Conservation (phyloP, 2,797 vertebrate species). For the Pteropus rufus region DNA sequence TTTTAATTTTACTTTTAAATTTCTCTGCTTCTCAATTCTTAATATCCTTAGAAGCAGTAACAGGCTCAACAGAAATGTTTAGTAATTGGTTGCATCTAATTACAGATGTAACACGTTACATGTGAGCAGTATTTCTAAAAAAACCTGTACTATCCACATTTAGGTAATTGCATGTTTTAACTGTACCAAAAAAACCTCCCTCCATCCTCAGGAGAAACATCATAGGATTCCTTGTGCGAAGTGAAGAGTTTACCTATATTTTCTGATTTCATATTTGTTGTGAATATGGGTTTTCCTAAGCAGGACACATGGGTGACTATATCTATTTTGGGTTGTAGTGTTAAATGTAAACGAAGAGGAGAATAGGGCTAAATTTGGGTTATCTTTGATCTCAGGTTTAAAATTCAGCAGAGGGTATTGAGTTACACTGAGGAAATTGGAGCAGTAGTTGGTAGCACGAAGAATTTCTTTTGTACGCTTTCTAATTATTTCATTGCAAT, state of each 20-base stretch:
- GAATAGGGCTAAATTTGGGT: conserved; percentile 29
- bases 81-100: background rate
- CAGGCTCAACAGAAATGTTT: background rate
- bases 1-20: conserved; percentile 5
- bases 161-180: background rate
- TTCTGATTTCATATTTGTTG: background rate
- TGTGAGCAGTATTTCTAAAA: background rate
- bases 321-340: background rate
- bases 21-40: background rate
- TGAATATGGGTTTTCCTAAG: background rate
- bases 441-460: background rate
- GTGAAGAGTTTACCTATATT: background rate
- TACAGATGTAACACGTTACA: background rate
- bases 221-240: background rate
- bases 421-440: background rate
- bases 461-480: background rate
- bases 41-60: background rate
- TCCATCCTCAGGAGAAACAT: background rate
- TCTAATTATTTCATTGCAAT: conserved; percentile 18
- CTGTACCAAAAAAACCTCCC: background rate
- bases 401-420: background rate
- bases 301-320: background rate
- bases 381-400: conserved; percentile 51
- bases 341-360: conserved; percentile 9
- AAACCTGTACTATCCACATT: background rate